These are phyloP conservation scores for Emydocephalus ijimae DNA, from an alignment of 2,113 vertebrate species.

Conservation along the genomic window DNA sequence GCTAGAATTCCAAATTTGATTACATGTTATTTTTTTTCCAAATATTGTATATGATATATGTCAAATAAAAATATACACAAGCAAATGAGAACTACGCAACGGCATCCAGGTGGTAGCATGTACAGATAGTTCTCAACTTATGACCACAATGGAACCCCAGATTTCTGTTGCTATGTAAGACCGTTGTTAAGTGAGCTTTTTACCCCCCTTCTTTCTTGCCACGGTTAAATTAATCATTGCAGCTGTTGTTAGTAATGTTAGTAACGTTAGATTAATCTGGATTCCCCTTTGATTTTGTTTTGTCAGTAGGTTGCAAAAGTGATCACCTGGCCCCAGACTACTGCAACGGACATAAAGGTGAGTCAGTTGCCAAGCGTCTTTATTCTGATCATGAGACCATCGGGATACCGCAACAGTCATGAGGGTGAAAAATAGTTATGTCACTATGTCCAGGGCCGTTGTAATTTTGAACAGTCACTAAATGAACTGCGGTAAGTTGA, in stretches of 20 bases:
- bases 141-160: background rate
- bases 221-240: background rate
- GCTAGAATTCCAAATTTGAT: background rate
- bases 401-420: background rate
- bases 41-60: background rate
- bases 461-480: background rate
- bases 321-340: background rate
- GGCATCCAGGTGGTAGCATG: background rate
- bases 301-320: background rate
- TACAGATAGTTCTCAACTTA: background rate
- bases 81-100: background rate
- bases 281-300: background rate
- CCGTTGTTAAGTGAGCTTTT: background rate
- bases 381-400: background rate
- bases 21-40: slow-evolving; percentile 5
- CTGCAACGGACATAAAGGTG: background rate
- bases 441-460: background rate
- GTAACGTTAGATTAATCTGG: background rate
- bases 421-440: background rate
- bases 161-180: background rate
- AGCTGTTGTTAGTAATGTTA: background rate
- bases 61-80: background rate
- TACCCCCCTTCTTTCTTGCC: background rate
- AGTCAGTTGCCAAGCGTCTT: background rate
- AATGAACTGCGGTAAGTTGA: background rate